phyloP scores from a whole-genome alignment of 2,113 vertebrate genomes.

The Otolemur garnettii region DNA sequence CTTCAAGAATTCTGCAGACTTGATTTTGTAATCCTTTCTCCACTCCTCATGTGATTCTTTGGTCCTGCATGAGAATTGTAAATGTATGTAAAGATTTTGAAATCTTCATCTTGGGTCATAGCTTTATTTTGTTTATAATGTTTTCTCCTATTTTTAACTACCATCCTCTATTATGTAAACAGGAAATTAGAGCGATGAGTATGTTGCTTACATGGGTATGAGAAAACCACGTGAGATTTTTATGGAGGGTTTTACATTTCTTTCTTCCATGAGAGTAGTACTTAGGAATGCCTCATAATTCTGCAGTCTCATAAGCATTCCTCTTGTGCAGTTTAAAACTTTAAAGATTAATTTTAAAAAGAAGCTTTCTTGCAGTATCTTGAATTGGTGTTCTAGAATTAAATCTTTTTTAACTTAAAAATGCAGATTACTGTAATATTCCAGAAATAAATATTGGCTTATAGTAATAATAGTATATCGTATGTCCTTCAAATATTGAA shows the following conservation, averaged over 20 bases:
- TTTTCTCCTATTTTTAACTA: background rate
- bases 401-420: background rate
- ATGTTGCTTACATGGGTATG: background rate
- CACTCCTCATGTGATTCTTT: background rate
- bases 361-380: background rate
- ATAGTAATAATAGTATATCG: background rate
- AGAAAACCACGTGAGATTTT: background rate
- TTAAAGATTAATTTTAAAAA: background rate
- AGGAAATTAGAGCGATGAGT: background rate
- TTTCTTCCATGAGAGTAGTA: background rate
- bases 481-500: background rate
- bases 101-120: background rate
- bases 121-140: background rate
- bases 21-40: background rate
- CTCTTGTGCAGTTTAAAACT: background rate
- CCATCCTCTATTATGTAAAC: background rate
- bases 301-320: background rate
- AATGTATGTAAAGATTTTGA: background rate
- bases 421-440: background rate
- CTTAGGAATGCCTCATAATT: background rate
- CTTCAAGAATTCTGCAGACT: background rate
- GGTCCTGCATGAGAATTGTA: background rate
- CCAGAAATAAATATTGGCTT: background rate
- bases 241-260: background rate
- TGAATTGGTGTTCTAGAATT: background rate